Evolutionary conservation across 2,888 invertebrate genomes (phyloP).

Genomic region (Galerucella pusilla): DNA sequence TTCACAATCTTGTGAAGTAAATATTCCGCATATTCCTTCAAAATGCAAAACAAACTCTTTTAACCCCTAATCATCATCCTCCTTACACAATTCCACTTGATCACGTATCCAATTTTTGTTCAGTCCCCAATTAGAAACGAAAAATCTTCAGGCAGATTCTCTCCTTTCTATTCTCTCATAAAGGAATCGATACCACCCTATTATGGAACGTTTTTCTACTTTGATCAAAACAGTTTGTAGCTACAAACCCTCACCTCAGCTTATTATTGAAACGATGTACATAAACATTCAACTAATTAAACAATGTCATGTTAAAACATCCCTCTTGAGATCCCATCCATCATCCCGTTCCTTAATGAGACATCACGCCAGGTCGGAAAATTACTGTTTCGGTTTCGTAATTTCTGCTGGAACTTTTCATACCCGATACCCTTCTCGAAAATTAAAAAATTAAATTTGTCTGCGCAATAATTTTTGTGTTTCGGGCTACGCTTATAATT

Average conservation of each 20-base stretch:
- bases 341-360: constrained; percentile 2
- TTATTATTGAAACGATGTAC: background rate
- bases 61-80: too few species aligned
- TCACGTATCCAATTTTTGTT: too few species aligned
- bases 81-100: too few species aligned
- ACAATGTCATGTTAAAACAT: background rate
- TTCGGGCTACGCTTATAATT: background rate
- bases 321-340: background rate
- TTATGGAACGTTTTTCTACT: too few species aligned
- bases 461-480: background rate
- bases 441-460: constrained; percentile 2
- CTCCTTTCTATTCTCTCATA: too few species aligned
- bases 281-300: background rate
- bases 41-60: too few species aligned
- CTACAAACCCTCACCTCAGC: background rate
- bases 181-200: too few species aligned
- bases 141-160: too few species aligned
- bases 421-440: background rate
- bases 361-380: background rate
- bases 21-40: too few species aligned
- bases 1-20: too few species aligned
- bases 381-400: background rate
- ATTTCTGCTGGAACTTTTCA: background rate
- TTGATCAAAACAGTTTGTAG: background rate
- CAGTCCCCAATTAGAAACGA: too few species aligned